Conservation (phyloP, 2,113 vertebrate species). For the Trichomycterus rosablanca region DNA sequence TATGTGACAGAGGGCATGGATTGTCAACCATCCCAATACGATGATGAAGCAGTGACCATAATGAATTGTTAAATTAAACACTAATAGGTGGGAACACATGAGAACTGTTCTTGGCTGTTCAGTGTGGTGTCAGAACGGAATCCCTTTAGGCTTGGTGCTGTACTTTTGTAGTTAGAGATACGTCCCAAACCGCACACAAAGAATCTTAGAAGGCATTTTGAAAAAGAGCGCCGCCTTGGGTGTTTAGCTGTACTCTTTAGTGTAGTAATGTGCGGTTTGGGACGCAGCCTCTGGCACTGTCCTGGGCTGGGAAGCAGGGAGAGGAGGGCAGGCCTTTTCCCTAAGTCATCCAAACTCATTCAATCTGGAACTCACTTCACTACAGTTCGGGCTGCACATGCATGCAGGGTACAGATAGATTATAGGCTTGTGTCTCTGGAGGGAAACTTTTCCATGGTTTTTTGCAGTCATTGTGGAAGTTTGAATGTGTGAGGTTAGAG, state of each 20-base stretch:
- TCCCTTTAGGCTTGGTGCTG: neutral
- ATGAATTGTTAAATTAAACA: too few species aligned
- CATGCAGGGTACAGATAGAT: too few species aligned
- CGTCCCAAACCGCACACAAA: neutral
- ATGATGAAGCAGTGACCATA: too few species aligned
- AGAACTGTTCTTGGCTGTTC: neutral
- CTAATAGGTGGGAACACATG: neutral
- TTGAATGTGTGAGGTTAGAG: neutral
- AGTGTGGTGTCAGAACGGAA: neutral
- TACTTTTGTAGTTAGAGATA: neutral
- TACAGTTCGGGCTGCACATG: neutral
- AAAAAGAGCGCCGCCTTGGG: neutral
- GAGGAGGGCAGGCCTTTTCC: constrained; percentile 38
- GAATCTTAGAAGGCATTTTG: neutral
- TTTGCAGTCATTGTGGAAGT: too few species aligned
- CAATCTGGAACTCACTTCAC: constrained; percentile 18
- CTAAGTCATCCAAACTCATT: constrained; percentile 38
- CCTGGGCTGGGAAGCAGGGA: too few species aligned
- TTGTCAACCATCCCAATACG: too few species aligned
- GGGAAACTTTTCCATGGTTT: neutral
- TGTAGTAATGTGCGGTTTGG: neutral
- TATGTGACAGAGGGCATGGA: too few species aligned
- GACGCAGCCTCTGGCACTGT: neutral
- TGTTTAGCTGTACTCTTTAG: neutral
- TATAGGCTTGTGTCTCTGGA: too few species aligned